Evolutionary conservation across 2,113 vertebrate genomes (phyloP).

Genomic region (Acrocephalus arundinaceus): DNA sequence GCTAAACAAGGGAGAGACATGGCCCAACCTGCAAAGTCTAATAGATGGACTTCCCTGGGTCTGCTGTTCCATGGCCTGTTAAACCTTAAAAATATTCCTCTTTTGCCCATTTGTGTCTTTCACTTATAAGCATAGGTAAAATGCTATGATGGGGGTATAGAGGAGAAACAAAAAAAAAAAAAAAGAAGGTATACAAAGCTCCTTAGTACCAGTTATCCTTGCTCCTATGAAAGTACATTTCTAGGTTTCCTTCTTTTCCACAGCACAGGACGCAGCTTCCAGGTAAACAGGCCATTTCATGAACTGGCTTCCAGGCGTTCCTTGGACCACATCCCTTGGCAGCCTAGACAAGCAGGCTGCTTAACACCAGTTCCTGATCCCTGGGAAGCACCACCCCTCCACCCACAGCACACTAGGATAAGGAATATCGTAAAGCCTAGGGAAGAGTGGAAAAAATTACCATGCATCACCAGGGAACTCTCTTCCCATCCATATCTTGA

Average conservation of each 20-base stretch:
- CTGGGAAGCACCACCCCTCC: background rate
- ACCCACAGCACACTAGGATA: background rate
- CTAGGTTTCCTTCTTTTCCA: background rate
- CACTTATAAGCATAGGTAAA: background rate
- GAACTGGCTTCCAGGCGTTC: background rate
- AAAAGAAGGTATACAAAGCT: background rate
- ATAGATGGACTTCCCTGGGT: background rate
- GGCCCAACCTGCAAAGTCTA: background rate
- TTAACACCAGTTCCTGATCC: background rate
- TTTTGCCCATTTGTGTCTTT: background rate
- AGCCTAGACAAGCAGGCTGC: background rate
- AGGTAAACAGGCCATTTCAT: background rate
- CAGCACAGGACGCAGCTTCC: background rate
- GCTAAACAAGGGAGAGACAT: background rate
- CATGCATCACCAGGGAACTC: background rate
- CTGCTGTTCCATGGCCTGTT: background rate
- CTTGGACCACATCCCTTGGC: background rate
- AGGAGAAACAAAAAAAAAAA: background rate
- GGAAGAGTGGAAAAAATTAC: background rate
- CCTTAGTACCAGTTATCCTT: background rate
- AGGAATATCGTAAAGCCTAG: accelerated
- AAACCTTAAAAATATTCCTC: background rate
- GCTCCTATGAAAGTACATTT: background rate
- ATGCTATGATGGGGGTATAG: background rate
- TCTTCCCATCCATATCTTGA: background rate